Base-by-base conservation (phyloP, 2,113 vertebrate species). In the Notarius lentiginosus region DNA sequence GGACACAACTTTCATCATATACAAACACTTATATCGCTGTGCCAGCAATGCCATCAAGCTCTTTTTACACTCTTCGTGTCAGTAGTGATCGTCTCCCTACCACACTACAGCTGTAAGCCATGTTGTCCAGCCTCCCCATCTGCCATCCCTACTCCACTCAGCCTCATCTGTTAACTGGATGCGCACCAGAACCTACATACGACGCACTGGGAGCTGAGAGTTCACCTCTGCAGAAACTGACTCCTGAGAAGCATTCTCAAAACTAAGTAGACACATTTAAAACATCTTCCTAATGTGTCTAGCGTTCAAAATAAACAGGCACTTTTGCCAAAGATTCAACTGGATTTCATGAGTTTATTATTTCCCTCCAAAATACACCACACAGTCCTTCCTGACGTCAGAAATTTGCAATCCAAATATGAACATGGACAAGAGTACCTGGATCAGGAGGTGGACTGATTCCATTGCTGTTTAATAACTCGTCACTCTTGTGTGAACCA, bases 121-220 rank as follows among this genome's bases (percentile, higher is more conserved):
- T 92, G 93, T 1, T 8, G 96, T 91, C 95, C 96, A 94, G 96
- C 96, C 95, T 96, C 95, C 72, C 96, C 96, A 97, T 96, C 96
- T 97, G 96, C 96, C 96, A 96, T 93, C 95, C 73, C 95, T 92
- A 92, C 92, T 94, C 95, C 94, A 34, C 72, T 53, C 79, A 47
- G 77, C 89, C 47, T 30, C 63, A 55, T 63, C 58, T 0, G 12
- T 82, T 95, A 96, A 96, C 95, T 96, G 96, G 96, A 96, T 96
- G 47, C 22, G 20, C 47, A 51, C 47, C 73, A 76, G 96, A 96
- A 96, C 96, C 95, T 95, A 96, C 55, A 2, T 95, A 96, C 55
- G 2, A 41, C 4, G 8, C 27, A 18, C 79, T 8, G 20, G 30
- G 18, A 41, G 27, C n/a, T 20, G 53, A 18, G 7, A 34, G 22